Base-by-base conservation (phyloP, 1,140 invertebrate species). In the Coelopa frigida region DNA sequence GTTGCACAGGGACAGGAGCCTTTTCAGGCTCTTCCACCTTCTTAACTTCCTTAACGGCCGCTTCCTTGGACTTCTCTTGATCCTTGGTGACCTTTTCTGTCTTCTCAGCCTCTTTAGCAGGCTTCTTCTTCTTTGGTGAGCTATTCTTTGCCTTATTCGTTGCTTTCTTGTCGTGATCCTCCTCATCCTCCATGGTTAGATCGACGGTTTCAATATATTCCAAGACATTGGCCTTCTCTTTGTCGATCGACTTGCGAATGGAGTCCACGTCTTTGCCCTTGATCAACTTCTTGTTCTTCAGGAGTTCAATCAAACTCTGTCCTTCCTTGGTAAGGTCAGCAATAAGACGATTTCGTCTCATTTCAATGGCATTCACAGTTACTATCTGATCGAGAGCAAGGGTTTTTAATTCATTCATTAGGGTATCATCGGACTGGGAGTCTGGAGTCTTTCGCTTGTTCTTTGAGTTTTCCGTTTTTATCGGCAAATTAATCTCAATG, bases 401-500 rank as follows among this genome's bases (percentile, higher is more conserved):
- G 15, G 23, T 24, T 21, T 26, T 47, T 20, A 53, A 27, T 23
- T 44, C 24, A 1, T 50, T 37, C 12, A 50, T 31, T 8, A 44
- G 33, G 11, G 44, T 15, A 10, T 44, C 26, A 23, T 48, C 46
- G 1, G 32, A 5, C n/a, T 48, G 32, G n/a, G 15, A 35, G 22
- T 36, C 12, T n/a, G 23, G n/a, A 15, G 17, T 12, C 27, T 41
- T 47, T 24, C 23, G 15, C 6, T 29, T 12, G 17, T 48, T 48
- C 24, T 48, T 48, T 7, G 29, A 2, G 46, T 48, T 5, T 41
- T 40, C 14, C 27, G n/a, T 29, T 29, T 29, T 21, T 5, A 15
- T 11, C 46, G 65, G 71, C 48, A 68, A 38, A 51, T 68, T 67
- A 1, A 76, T 72, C 23, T 77, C 72, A 5, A 81, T 58, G 0